Conservation (phyloP, 2,797 vertebrate genomes). For the Sternarchorhynchus goeldii region DNA sequence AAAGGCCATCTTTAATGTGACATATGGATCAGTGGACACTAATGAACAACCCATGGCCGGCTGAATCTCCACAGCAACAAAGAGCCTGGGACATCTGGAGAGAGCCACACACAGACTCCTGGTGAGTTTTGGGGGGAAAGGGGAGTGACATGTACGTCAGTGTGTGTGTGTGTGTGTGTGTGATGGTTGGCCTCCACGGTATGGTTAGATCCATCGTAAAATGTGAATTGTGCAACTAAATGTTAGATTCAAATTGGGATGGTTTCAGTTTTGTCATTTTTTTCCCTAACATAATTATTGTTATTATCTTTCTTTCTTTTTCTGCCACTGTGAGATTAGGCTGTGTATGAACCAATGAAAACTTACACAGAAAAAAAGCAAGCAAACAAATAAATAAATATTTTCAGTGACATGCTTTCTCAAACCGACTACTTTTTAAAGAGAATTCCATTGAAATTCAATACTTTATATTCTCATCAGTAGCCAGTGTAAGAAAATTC, state of each 20-base stretch:
- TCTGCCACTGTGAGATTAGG: no score
- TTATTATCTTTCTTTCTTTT: background rate
- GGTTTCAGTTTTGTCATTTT: background rate
- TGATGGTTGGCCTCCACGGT: background rate
- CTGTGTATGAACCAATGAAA: no score
- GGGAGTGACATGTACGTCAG: constrained; percentile 36
- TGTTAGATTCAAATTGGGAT: background rate
- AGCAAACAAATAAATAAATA: no score
- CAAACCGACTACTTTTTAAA: no score
- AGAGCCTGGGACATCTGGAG: constrained; percentile 60
- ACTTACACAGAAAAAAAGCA: no score
- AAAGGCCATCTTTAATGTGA: constrained; percentile 53
- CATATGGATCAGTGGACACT: constrained; percentile 60
- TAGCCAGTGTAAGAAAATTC: no score
- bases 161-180: constrained; percentile 14
- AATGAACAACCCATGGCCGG: constrained; percentile 53
- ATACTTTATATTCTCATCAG: no score
- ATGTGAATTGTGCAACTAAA: constrained; percentile 35
- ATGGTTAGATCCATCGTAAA: constrained; percentile 58
- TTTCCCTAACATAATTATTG: background rate
- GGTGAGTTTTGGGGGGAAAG: constrained; percentile 46
- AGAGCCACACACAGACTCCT: constrained; percentile 50
- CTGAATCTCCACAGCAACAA: constrained; percentile 58
- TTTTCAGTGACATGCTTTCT: no score
- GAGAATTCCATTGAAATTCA: no score